A percentile compares a stretch with the other conserved stretches of the same genome.
These are phyloP conservation scores for Sitodiplosis mosellana DNA, from an alignment of 1,140 invertebrate genomes.

Conservation along the genomic window DNA sequence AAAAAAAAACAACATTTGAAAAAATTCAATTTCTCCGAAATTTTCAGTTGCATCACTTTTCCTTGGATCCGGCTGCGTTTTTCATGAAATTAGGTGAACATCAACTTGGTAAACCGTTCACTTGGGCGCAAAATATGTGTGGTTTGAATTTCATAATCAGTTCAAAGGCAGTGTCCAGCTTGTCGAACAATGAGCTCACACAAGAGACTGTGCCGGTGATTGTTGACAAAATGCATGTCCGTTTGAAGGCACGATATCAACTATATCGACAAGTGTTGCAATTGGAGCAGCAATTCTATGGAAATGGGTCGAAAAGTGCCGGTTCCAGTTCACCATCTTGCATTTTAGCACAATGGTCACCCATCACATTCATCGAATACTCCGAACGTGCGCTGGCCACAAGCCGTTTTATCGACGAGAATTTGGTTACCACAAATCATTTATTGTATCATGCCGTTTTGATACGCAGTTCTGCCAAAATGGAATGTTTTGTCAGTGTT, in stretches of 20 bases:
- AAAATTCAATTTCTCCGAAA: neutral
- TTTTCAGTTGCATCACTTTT: slow-evolving; percentile 12
- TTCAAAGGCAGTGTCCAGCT: neutral
- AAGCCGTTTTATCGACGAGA: slow-evolving; percentile 30
- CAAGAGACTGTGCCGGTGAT: slow-evolving; percentile 33
- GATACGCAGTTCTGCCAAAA: slow-evolving; percentile 48
- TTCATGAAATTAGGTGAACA: slow-evolving; percentile 10
- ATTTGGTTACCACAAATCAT: slow-evolving; percentile 36
- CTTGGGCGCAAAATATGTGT: slow-evolving; percentile 78
- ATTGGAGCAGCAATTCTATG: slow-evolving; percentile 32
- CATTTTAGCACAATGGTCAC: slow-evolving; percentile 45
- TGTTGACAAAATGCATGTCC: slow-evolving; percentile 37
- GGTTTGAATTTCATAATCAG: slow-evolving; percentile 56
- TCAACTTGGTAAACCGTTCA: slow-evolving; percentile 60
- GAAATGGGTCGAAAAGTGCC: slow-evolving; percentile 4
- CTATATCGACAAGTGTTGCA: slow-evolving; percentile 60
- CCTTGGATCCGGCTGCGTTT: slow-evolving; percentile 12
- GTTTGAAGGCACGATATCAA: slow-evolving; percentile 50
- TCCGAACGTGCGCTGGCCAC: slow-evolving; percentile 29
- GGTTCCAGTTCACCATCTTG: slow-evolving; percentile 26
- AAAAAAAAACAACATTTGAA: neutral
- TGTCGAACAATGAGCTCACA: slow-evolving; percentile 15
- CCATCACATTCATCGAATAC: slow-evolving; percentile 44
- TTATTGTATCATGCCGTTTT: slow-evolving; percentile 51
- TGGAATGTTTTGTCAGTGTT: slow-evolving; percentile 56